These are phyloP conservation scores for Mythimna ferrago DNA, from an alignment of 2,888 invertebrate genomes.

Conservation along the genomic window DNA sequence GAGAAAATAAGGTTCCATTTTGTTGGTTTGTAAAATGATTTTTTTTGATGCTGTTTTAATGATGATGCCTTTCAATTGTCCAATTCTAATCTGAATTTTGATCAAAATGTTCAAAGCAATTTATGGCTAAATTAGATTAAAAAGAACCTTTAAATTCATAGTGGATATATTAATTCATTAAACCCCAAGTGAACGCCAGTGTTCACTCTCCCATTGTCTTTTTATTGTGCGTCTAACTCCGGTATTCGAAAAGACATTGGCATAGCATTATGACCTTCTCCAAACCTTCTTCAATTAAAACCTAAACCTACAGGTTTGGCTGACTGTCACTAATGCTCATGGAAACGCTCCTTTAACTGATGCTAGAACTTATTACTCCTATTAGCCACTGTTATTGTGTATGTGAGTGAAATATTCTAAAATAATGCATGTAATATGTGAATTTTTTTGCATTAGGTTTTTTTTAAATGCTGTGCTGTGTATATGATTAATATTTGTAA, in stretches of 20 bases:
- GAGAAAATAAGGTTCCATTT: neutral
- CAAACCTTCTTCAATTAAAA: neutral
- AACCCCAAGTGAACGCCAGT: no score
- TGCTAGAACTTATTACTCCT: no score
- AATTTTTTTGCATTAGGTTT: no score
- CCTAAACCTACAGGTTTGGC: no score
- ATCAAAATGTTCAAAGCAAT: neutral
- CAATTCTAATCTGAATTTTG: neutral
- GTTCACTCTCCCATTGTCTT: no score
- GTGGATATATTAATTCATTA: neutral
- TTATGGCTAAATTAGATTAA: no score
- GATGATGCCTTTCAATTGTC: neutral
- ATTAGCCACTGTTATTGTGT: no score
- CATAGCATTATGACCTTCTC: neutral
- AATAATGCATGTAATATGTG: no score
- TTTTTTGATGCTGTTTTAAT: neutral
- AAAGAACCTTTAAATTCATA: neutral
- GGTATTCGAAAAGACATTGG: neutral
- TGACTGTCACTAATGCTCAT: no score
- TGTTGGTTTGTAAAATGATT: neutral
- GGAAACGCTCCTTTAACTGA: no score
- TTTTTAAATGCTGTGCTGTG: neutral
- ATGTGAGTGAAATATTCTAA: no score
- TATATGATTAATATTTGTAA: neutral
- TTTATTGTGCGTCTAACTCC: no score